Evolutionary conservation across 2,113 vertebrate genomes (phyloP).

Genomic region (Peromyscus polionotus): DNA sequence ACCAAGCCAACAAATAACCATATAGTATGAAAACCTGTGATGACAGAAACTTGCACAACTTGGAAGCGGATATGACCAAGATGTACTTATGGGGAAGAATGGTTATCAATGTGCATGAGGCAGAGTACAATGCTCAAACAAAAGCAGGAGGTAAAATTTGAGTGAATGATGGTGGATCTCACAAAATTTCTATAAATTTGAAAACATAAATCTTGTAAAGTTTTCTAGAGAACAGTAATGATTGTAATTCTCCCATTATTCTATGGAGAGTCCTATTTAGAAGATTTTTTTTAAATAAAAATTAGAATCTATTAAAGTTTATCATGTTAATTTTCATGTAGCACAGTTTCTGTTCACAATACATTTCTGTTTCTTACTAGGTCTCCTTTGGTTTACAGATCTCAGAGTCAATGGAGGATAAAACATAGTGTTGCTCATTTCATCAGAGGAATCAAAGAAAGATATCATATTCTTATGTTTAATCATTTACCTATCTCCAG

Average conservation of each 20-base stretch:
- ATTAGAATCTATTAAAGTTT: background rate
- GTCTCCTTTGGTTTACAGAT: background rate
- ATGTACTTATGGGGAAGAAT: background rate
- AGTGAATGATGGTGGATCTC: background rate
- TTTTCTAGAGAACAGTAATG: constrained; percentile 3
- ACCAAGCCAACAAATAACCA: background rate
- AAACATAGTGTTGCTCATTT: background rate
- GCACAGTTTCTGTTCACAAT: background rate
- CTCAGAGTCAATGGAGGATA: background rate
- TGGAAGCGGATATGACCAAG: background rate
- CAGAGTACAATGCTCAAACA: background rate
- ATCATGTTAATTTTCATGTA: constrained; percentile 20
- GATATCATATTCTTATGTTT: background rate
- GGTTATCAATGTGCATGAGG: background rate
- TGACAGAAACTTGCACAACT: background rate
- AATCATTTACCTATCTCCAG: background rate
- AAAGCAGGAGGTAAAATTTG: background rate
- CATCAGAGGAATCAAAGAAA: constrained; percentile 12
- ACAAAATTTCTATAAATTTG: constrained; percentile 24
- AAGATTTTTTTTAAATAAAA: constrained; percentile 17
- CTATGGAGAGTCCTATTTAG: constrained; percentile 16
- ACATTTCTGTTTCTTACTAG: background rate
- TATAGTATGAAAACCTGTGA: background rate
- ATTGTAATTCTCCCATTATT: constrained; percentile 41
- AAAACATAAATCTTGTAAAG: background rate